Base-by-base conservation (phyloP, 1,140 invertebrate genomes). In the Thrips palmi region DNA sequence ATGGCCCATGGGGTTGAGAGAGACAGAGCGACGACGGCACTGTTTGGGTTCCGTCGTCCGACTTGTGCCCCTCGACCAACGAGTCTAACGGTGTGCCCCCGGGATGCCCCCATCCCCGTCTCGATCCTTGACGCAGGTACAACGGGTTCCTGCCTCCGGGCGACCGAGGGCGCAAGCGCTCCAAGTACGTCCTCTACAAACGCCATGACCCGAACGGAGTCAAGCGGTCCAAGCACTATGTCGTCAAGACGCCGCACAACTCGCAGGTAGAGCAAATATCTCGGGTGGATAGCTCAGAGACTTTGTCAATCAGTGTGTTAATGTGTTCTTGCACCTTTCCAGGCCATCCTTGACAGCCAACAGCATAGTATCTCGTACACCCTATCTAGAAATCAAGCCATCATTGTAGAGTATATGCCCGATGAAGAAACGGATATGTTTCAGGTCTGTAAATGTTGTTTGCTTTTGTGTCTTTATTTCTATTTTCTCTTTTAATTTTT, bases 401-500 rank as follows among this genome's bases (percentile, higher is more conserved):
- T 97, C 47, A 93, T 97, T 51, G 91, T 97, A 12, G 91, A 97
- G 61, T 97, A 97, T 60, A 83, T 78, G 44, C 77, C 79, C 51
- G 91, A 97, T 59, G 74, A 83, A 39, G 77, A 88, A 52, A 97
- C 87, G 23, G 93, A 97, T 58, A 96, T 97, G 91, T 97, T 97
- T 64, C 92, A 97, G 71, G 87, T 89, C 60, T 65, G 61, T 48
- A 31, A 25, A 10, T 8, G 37, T 29, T 40, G 28, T 23, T 28
- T n/a, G 35, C 7, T 15, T 12, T 19, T n/a, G 20, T 20, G 4
- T 38, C 28, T 41, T 5, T 35, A 24, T 33, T 33, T 33, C 11
- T 6, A 33, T 15, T 12, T 19, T n/a, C n/a, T 20, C 10, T 38
- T 39, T 41, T 5, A 41, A 24, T 33, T 33, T 33, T 10, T 6